Percentiles rank a stretch among this genome's conserved stretches.
phyloP scores from a whole-genome alignment of 2,113 vertebrate species.

The Chionis minor region DNA sequence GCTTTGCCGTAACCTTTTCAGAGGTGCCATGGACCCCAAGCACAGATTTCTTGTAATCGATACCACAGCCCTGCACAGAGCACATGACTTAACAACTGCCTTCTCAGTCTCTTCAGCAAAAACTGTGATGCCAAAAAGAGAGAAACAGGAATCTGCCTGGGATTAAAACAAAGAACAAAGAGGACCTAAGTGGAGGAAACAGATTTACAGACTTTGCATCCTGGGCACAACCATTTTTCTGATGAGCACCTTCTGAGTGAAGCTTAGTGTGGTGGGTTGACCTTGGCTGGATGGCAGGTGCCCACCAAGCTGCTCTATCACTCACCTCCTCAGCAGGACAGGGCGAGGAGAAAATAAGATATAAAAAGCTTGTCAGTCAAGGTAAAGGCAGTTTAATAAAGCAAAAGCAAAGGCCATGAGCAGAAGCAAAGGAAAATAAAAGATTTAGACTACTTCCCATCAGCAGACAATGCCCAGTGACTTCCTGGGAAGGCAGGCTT shows the following conservation, averaged over 20 bases:
- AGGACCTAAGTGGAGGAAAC: not conserved
- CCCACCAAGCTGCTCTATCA: not conserved
- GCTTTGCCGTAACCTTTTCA: not conserved
- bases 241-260: not conserved
- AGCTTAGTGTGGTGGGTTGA: not conserved
- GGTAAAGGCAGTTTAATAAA: not conserved
- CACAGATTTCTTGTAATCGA: not conserved
- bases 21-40: not conserved
- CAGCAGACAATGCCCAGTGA: not conserved
- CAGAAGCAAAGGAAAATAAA: not conserved
- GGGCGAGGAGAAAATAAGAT: not conserved
- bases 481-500: not conserved
- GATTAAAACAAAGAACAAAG: not conserved
- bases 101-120: not conserved
- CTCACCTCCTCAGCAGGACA: not conserved
- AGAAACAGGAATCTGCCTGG: not conserved
- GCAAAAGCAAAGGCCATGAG: not conserved
- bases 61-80: not conserved
- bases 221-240: not conserved
- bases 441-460: not conserved
- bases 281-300: not conserved
- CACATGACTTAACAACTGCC: accelerated
- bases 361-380: not conserved
- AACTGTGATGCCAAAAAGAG: not conserved
- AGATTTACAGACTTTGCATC: not conserved